Evolutionary conservation across 2,888 invertebrate species (phyloP).

Genomic region (Hoplodrina ambigua): DNA sequence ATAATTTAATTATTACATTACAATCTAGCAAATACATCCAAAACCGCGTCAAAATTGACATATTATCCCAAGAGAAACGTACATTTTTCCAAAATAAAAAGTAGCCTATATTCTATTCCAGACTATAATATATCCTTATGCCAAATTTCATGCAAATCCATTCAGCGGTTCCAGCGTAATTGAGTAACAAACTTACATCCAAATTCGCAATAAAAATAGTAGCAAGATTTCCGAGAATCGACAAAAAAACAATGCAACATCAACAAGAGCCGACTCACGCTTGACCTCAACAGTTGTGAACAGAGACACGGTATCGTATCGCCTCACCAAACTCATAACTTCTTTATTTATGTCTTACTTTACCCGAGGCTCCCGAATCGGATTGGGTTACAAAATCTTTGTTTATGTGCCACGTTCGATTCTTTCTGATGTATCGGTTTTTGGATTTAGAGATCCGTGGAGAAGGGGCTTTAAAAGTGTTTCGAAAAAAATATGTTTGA

Average conservation of each 20-base stretch:
- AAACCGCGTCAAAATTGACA: no score
- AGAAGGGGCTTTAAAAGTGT: not conserved
- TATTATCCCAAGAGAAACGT: no score
- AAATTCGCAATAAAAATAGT: no score
- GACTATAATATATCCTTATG: no score
- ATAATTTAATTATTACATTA: no score
- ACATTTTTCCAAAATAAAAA: no score
- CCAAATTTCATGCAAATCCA: no score
- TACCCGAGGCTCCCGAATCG: slow-evolving; percentile 63
- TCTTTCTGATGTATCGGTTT: slow-evolving; percentile 65
- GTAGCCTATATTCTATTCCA: no score
- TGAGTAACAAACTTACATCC: no score
- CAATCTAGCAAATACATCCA: no score
- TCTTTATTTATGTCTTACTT: slow-evolving; percentile 82
- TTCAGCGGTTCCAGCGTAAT: no score
- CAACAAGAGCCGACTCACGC: slow-evolving; percentile 22
- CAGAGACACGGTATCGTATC: slow-evolving; percentile 50
- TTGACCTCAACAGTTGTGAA: slow-evolving; percentile 48
- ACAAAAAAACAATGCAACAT: slow-evolving; percentile 23
- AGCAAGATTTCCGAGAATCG: slow-evolving; percentile 33
- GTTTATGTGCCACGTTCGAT: slow-evolving; percentile 72
- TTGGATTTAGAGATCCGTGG: slow-evolving; percentile 25
- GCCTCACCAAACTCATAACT: slow-evolving; percentile 73
- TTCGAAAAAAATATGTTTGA: not conserved
- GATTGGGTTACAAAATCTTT: slow-evolving; percentile 76